Evolutionary conservation across 2,113 vertebrate genomes (phyloP), one percentile per base, ranked within the genome.

Genomic region (Hylia prasina): DNA sequence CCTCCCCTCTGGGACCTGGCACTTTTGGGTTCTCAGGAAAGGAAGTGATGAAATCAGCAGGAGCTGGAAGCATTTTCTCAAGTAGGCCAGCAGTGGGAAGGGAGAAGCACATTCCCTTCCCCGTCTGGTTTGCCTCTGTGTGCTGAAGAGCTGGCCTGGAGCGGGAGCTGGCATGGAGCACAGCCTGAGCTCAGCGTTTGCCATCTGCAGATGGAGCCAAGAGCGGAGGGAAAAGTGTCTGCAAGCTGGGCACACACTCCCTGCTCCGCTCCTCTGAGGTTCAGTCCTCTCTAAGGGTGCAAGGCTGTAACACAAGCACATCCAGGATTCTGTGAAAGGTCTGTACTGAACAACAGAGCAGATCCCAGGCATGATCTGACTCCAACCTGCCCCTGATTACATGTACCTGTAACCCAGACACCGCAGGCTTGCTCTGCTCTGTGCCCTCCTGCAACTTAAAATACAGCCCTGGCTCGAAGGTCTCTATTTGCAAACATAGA

Each of bases 401-500:
- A 40, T 1, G 0, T 2, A n/a, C 64, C 37, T 79, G 65, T 42
- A 89, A 79, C 66, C 23, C 87, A 87, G 89, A 85, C 70, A 50
- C 87, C 6, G 3, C 64, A 87, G 85, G 57, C 64, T 75, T 31
- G 69, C 87, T 70, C 8, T 23, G 51, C 77, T 69, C 70, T 71
- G 48, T 57, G 75, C 69, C 60, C 91, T 90, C 40, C 71, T 89
- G 85, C 87, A 86, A 83, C 69, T 90, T 72, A 78, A 82, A 93
- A 91, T 72, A 92, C 70, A 90, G 6, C 81, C 57, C 89, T 54
- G 89, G 87, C 84, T 85, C 45, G 66, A 97, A 95, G 87, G 91
- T 89, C 95, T 91, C 78, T 65, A n/a, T 87, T 83, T 93, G 94
- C 92, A 96, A 96, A 97, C 85, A 88, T 3, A 73, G 95, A 94